Evolutionary conservation across 2,113 vertebrate species (phyloP).

Genomic region (Paradisaea rubra): DNA sequence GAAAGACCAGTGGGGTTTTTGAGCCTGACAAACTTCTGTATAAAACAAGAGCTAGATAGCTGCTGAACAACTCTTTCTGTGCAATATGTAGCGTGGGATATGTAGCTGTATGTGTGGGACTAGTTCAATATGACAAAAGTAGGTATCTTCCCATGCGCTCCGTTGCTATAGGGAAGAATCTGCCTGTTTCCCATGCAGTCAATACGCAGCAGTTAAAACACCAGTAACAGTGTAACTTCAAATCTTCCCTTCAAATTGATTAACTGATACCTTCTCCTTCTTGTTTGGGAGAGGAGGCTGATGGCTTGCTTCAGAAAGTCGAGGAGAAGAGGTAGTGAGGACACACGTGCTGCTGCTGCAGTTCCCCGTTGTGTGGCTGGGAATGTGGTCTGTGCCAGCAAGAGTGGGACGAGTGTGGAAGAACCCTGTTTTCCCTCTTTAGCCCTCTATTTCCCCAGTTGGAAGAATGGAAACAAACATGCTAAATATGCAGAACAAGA

Average conservation of each 20-base stretch:
- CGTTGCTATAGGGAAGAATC: background rate
- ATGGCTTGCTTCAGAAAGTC: background rate
- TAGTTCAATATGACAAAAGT: background rate
- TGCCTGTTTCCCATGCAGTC: background rate
- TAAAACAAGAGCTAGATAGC: background rate
- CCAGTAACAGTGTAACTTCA: background rate
- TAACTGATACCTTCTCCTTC: background rate
- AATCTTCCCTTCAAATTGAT: background rate
- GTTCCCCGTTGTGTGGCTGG: fast-evolving
- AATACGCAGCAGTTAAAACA: background rate
- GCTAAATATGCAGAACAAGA: background rate
- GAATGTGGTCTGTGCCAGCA: background rate
- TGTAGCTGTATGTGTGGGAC: background rate
- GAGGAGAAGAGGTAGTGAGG: background rate
- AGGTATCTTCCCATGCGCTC: fast-evolving
- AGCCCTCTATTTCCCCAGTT: background rate
- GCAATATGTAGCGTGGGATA: background rate
- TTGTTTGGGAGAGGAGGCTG: background rate
- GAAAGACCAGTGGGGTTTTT: background rate
- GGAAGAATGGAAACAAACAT: background rate
- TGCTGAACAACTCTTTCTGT: background rate
- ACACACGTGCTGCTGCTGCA: background rate
- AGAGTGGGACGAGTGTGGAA: background rate
- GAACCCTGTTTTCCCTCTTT: background rate
- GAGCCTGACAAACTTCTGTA: background rate